These are phyloP conservation scores for Incurvaria masculella DNA, from an alignment of 2,888 invertebrate species.

Conservation along the genomic window DNA sequence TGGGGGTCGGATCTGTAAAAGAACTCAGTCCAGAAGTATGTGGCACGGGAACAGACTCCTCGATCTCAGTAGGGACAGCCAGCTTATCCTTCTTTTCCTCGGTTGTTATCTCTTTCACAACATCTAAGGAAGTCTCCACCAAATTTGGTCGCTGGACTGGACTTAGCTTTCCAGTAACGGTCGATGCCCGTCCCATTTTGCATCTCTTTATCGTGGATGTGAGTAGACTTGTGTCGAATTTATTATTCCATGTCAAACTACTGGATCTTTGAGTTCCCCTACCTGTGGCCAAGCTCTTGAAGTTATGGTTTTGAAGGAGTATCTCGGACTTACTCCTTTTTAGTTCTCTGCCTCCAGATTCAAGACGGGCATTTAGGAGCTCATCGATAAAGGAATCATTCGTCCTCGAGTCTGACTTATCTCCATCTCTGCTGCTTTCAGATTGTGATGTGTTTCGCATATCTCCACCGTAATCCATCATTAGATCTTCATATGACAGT, in stretches of 20 bases:
- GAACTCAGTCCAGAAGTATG: slow-evolving; percentile 48
- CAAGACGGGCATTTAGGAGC: slow-evolving; percentile 49
- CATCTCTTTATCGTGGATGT: slow-evolving; percentile 66
- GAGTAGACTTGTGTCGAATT: slow-evolving; percentile 59
- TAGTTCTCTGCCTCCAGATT: slow-evolving; percentile 53
- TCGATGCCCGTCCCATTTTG: slow-evolving; percentile 55
- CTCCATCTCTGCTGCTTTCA: slow-evolving; percentile 35
- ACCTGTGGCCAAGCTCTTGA: slow-evolving; percentile 49
- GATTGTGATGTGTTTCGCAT: slow-evolving; percentile 41
- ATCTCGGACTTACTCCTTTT: slow-evolving; percentile 67
- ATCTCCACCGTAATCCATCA: slow-evolving; percentile 57
- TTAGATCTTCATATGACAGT: slow-evolving; percentile 64
- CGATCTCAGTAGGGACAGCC: slow-evolving; percentile 26
- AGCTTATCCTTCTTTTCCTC: slow-evolving; percentile 39
- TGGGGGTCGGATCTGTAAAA: slow-evolving; percentile 32
- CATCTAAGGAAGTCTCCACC: slow-evolving; percentile 32
- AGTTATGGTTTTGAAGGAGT: slow-evolving; percentile 46
- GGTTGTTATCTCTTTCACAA: slow-evolving; percentile 35
- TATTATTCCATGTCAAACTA: slow-evolving; percentile 67
- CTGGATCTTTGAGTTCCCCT: slow-evolving; percentile 64
- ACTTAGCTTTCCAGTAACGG: slow-evolving; percentile 41
- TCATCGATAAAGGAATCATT: slow-evolving; percentile 57
- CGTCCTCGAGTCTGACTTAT: slow-evolving; percentile 48
- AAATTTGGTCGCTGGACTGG: slow-evolving; percentile 35
- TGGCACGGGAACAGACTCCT: slow-evolving; percentile 26